These are phyloP conservation scores for Meles meles DNA, from an alignment of 2,113 vertebrate genomes.

Conservation along the genomic window DNA sequence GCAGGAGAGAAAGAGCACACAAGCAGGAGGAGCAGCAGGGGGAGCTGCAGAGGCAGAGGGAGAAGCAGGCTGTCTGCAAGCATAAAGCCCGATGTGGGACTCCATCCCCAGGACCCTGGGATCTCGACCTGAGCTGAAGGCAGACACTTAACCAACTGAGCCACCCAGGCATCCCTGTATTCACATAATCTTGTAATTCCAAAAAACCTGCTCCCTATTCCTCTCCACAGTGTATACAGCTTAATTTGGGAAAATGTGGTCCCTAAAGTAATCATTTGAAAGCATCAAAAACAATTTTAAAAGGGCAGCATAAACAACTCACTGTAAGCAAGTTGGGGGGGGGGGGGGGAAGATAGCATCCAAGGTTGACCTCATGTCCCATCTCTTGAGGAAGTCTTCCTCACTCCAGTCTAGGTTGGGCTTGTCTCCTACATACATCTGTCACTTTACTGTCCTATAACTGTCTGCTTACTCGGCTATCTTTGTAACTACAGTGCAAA, in stretches of 20 bases:
- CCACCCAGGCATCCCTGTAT: neutral
- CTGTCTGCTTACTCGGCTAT: neutral
- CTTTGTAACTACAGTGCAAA: neutral
- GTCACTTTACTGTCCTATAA: neutral
- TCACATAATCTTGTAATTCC: neutral
- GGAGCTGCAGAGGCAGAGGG: too few species aligned
- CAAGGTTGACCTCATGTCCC: neutral
- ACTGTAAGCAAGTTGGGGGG: neutral
- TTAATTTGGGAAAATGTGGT: neutral
- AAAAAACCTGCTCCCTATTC: neutral
- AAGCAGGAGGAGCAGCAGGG: too few species aligned
- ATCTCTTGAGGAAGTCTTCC: neutral
- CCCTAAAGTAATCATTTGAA: neutral
- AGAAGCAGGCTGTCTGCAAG: too few species aligned
- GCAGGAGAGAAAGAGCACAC: too few species aligned
- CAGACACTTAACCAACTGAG: too few species aligned
- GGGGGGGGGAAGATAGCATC: too few species aligned
- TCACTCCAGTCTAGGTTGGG: neutral
- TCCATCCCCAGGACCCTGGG: too few species aligned
- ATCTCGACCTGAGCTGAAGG: too few species aligned
- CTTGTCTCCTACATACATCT: accelerated
- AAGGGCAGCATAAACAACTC: neutral
- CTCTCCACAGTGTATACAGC: neutral
- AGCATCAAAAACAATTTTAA: neutral
- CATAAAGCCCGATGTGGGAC: too few species aligned